Evolutionary conservation across 2,113 vertebrate genomes (phyloP), one percentile per base, ranked within the genome.

Genomic region (Albula glossodonta): DNA sequence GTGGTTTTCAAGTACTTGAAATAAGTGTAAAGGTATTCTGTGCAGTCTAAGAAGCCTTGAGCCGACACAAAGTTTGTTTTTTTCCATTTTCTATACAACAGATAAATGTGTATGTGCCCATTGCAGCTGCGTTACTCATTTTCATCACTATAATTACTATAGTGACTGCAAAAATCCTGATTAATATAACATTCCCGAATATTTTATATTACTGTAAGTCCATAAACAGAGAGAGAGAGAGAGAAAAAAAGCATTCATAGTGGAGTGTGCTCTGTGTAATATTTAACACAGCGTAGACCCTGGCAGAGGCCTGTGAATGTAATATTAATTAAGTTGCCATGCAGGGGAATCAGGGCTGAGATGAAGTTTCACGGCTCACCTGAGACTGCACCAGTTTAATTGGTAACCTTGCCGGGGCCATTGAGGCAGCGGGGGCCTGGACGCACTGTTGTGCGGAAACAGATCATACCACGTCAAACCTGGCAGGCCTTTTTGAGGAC

Each of bases 311-410:
- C 31, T 41, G 86, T 2, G 17, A 66, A 91, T 93, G 88, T 91
- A 92, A 93, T 87, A 93, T 93, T 90, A 86, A 94, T 92, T n/a
- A 88, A 82, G 87, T 84, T 49, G 86, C 85, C 41, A 86, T 88
- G 90, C 88, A 87, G 87, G 63, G 83, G 88, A 86, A 88, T 87
- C 86, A 11, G 31, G 49, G 78, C 87, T 19, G 84, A 90, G 91
- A 91, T 90, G 92, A 90, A 85, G 6, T 81, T 17, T 84, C 57
- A 49, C 82, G 86, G 87, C 87, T 91, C 85, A 78, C 87, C 87
- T 88, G 74, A 25, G 84, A 89, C 84, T 48, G 57, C 86, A 1
- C 52, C 85, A 82, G 80, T 83, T 88, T 90, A 91, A 92, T 89
- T 89, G 91, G 89, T 89, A 88, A 90, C 91, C 90, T 87, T 85